Evolutionary conservation across 2,797 vertebrate genomes (phyloP), one percentile per base, ranked within the genome.

Genomic region (Pampus argenteus): DNA sequence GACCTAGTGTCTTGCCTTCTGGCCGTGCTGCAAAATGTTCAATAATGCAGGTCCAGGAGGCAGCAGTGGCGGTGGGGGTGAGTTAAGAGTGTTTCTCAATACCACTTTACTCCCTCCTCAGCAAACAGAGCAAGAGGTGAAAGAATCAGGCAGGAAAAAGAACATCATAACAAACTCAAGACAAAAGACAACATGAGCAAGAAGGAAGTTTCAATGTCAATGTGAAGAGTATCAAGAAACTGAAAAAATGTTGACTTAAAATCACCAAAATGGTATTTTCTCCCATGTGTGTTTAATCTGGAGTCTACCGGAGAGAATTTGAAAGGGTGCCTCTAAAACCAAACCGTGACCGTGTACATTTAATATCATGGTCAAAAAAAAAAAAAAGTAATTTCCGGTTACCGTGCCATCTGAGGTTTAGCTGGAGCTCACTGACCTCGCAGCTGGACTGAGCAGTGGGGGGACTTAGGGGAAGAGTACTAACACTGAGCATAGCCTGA

Each of bases 21-120:
- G 80, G 76, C 70, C 58, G 2, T 61, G 68, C 85, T 86, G 85
- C 87, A 86, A 85, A 62, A 28, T 84, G 76, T 86, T 94, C 86
- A 93, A 92, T 94, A 92, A 94, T 93, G 89, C 85, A 94, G 82
- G 60, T 71, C 55, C 31, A 66, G 66, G 73, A 81, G 78, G 61
- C 82, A 72, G 59, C 66, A 31, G 86, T 6, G 44, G 51, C 42
- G 48, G 57, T 47, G 18, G 38, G 23, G 71, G 52, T 62, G 77
- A 82, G 69, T 70, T 84, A 75, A 79, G 64, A 82, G 78, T 65
- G 49, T 66, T 87, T 63, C 56, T 82, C 79, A 36, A 69, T 74
- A 76, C 67, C 45, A 63, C 78, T 76, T 79, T 36, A 34, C 52
- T 81, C 34, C 64, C 38, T 51, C 74, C 44, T 63, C 60, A 63